These are phyloP conservation scores for Camponotus vicinus DNA, from an alignment of 1,140 invertebrate genomes.

Conservation along the genomic window DNA sequence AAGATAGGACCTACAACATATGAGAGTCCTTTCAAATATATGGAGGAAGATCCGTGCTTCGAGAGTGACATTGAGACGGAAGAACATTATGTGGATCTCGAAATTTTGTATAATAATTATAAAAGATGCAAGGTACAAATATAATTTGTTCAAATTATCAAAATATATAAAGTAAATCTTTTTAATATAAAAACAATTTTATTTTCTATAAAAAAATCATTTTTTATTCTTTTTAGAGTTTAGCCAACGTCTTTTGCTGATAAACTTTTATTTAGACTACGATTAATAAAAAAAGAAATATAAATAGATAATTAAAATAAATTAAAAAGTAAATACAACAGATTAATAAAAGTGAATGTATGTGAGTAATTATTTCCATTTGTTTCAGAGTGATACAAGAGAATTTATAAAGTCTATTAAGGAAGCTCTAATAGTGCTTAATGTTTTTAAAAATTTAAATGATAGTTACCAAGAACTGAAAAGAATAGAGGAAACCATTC, in stretches of 20 bases:
- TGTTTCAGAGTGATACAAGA: conserved; percentile 60
- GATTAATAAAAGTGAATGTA: neutral
- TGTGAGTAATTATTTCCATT: conserved; percentile 4
- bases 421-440: conserved; percentile 55
- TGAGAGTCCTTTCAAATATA: conserved; percentile 51
- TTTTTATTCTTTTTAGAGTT: neutral
- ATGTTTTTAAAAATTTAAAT: conserved; percentile 56
- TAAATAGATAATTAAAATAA: conserved; percentile 25
- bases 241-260: neutral
- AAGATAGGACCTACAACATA: conserved; percentile 67
- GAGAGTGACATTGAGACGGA: conserved; percentile 5
- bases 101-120: conserved; percentile 69
- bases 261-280: neutral
- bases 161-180: neutral
- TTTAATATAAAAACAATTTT: neutral
- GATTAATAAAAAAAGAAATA: neutral
- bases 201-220: neutral
- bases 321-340: conserved; percentile 2
- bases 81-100: conserved; percentile 63
- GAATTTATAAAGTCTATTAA: conserved; percentile 54
- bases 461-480: conserved; percentile 9
- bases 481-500: conserved; percentile 20
- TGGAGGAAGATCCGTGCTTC: conserved; percentile 65
- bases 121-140: conserved; percentile 69
- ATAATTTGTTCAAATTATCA: neutral